Evolutionary conservation across 2,888 invertebrate genomes (phyloP).

Genomic region (Hypomecis punctinalis): DNA sequence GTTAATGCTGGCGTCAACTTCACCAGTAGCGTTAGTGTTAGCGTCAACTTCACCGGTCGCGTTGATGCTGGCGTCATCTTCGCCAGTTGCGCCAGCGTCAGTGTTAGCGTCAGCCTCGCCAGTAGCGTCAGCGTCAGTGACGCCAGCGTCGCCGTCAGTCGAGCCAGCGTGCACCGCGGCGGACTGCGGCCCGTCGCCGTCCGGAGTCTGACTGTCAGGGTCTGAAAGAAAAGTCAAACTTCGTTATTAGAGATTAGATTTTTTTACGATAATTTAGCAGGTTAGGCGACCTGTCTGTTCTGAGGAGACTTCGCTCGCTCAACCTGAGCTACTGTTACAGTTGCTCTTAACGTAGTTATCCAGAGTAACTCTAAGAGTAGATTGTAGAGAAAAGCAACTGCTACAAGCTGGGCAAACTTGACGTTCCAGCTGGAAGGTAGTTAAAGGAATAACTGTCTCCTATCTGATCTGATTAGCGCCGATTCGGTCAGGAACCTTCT

Average conservation of each 20-base stretch:
- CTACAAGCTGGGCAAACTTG: too few relatives aligned
- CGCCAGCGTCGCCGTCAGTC: conserved; percentile 11
- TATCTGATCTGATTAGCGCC: too few relatives aligned
- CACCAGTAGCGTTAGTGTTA: not conserved
- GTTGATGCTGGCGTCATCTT: not conserved
- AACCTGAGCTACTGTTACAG: too few relatives aligned
- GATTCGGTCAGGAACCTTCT: too few relatives aligned
- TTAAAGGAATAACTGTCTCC: too few relatives aligned
- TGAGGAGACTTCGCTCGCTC: too few relatives aligned
- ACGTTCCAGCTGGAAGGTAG: too few relatives aligned
- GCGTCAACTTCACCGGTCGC: conserved; percentile 1
- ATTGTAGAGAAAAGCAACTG: too few relatives aligned
- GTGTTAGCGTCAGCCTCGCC: not conserved
- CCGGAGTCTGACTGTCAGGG: conserved; percentile 35
- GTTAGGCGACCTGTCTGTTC: too few relatives aligned
- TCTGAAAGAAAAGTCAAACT: conserved; percentile 61
- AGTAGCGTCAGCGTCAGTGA: conserved; percentile 25
- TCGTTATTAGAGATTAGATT: not conserved
- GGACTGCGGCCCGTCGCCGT: conserved; percentile 31
- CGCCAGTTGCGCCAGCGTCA: not conserved
- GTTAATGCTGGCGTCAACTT: conserved; percentile 31
- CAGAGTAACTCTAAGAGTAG: too few relatives aligned
- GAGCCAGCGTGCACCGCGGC: conserved; percentile 33
- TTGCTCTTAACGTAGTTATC: too few relatives aligned
- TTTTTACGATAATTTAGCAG: not conserved